Evolutionary conservation across 2,888 invertebrate genomes (phyloP), one percentile per base, ranked within the genome.

Genomic region (Rhagonycha lutea): DNA sequence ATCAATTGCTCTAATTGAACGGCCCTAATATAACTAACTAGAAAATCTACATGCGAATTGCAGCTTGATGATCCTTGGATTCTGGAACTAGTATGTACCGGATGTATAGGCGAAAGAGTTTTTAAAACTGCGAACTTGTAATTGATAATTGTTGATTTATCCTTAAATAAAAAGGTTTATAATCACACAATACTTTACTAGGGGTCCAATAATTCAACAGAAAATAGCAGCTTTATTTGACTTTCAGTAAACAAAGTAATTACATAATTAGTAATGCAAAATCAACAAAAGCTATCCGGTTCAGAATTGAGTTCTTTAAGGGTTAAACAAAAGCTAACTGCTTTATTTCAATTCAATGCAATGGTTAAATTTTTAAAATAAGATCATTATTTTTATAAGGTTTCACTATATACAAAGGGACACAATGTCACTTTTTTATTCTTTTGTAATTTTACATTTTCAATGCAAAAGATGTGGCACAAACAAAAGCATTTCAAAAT

Each of bases 401-500:
- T 47, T 47, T 47, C 47, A 7, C 47, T n/a, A n/a, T 47, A 47
- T n/a, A 47, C 47, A 47, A 47, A 47, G n/a, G n/a, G 47, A 47
- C 47, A 47, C 47, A 47, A 2, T 47, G 47, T 47, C 47, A 47
- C 47, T 47, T 47, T 47, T 47, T 47, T 7, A 47, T 47, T 47
- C 47, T 47, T 47, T 47, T 47, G 8, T 47, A 47, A 47, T 47
- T 47, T 47, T 7, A 47, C 47, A 47, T 47, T 47, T 47, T 47
- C 47, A 47, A 47, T 47, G 47, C 47, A n/a, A 47, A 47, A 47
- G 47, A 47, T 47, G 47, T 71, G 60, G 63, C 32, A 65, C 62
- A 65, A 71, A 60, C 65, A 65, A 65, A 62, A 24, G 71, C 71
- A 65, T 65, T 63, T 65, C 47, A 71, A 71, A 71, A 71, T 65